Conservation (phyloP, 1,140 invertebrate genomes). For the Tetragonula clypearis region DNA sequence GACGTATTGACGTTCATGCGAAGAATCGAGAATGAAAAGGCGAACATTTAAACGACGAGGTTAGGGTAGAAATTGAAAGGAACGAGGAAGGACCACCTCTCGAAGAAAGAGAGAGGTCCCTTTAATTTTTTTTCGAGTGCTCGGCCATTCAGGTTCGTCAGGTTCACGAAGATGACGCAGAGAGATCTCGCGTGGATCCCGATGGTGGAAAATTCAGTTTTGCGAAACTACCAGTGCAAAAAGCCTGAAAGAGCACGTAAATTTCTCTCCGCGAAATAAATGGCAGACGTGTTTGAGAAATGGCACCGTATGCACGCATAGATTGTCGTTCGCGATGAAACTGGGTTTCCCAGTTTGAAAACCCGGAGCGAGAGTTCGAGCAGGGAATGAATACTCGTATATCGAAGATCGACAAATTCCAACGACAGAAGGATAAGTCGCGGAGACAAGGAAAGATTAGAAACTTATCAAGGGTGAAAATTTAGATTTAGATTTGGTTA, state of each 20-base stretch:
- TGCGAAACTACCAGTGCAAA: neutral
- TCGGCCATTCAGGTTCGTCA: neutral
- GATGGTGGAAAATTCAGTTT: neutral
- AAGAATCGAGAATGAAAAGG: too few species aligned
- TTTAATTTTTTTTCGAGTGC: neutral
- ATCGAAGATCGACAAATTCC: too few species aligned
- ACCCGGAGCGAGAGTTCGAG: too few species aligned
- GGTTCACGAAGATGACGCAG: neutral
- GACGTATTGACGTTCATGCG: too few species aligned
- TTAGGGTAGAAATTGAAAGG: too few species aligned
- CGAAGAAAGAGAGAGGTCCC: neutral
- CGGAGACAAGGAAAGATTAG: neutral
- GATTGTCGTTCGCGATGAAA: neutral
- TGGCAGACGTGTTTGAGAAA: neutral
- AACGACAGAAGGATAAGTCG: neutral
- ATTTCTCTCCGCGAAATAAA: neutral
- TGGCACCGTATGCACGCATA: neutral
- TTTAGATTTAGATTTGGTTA: neutral
- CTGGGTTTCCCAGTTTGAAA: neutral
- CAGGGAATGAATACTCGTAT: neutral
- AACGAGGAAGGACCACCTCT: too few species aligned
- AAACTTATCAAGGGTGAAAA: neutral
- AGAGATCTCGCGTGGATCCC: neutral
- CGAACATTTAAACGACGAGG: too few species aligned
- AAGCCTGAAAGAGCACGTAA: neutral